A percentile compares a stretch with the other conserved stretches of the same genome.
Conservation (phyloP, 1,140 invertebrate genomes). For the Drosophila kohkoa region DNA sequence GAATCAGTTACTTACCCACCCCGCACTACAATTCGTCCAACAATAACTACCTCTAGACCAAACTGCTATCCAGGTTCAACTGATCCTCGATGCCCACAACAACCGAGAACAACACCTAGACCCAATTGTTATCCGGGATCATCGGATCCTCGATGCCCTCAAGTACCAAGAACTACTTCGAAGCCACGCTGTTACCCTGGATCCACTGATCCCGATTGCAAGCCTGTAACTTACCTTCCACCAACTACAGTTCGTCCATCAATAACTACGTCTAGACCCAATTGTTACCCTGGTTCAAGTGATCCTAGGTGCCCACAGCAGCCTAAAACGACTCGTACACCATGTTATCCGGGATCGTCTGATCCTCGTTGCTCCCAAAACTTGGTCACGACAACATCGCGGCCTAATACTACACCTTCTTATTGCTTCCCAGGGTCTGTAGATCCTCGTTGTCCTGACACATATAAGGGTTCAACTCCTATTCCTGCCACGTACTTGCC, state of each 20-base stretch:
- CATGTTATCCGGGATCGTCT: constrained; percentile 61
- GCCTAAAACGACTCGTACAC: constrained; percentile 57
- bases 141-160: constrained; percentile 81
- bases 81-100: constrained; percentile 10
- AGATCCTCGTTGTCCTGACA: constrained; percentile 87
- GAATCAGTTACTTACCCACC: constrained; percentile 4
- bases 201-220: constrained; percentile 85
- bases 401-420: constrained; percentile 80
- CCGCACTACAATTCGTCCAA: constrained; percentile 5
- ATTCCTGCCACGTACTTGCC: constrained; percentile 86
- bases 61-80: constrained; percentile 23
- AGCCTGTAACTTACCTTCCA: constrained; percentile 73
- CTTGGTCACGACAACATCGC: constrained; percentile 32
- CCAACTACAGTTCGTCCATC: constrained; percentile 46
- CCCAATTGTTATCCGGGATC: constrained; percentile 81
- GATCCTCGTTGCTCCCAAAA: constrained; percentile 41
- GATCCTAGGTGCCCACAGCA: constrained; percentile 83
- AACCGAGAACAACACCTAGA: constrained; percentile 1
- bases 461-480: constrained; percentile 85
- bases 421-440: constrained; percentile 87
- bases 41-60: constrained; percentile 48
- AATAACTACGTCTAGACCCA: constrained; percentile 31
- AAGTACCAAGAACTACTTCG: constrained; percentile 53
- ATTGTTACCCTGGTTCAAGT: constrained; percentile 86
- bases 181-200: constrained; percentile 77